phyloP scores from a whole-genome alignment of 2,113 vertebrate species.

The Etheostoma cragini region DNA sequence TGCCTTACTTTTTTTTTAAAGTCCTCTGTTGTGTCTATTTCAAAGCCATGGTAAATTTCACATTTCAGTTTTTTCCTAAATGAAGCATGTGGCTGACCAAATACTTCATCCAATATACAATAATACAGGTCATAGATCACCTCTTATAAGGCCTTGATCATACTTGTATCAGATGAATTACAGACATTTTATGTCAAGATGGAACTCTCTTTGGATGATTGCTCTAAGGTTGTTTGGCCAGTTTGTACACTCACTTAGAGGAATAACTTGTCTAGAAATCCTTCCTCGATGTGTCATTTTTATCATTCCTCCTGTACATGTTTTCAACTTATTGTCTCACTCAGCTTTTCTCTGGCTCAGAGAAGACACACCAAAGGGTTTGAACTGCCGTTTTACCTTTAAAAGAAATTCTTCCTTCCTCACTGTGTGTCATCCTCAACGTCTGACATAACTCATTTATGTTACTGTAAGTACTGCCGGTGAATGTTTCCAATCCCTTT shows the following conservation, averaged over 20 bases:
- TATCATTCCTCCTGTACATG: conserved; percentile 9
- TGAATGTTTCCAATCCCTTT: background rate
- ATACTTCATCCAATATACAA: background rate
- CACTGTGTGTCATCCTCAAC: conserved; percentile 8
- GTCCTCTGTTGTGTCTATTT: background rate
- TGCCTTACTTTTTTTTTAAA: background rate
- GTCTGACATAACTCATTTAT: conserved; percentile 36
- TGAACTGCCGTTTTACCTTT: conserved; percentile 48
- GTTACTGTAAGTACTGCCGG: conserved; percentile 3
- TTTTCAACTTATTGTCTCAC: conserved; percentile 36
- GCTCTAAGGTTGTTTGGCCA: background rate
- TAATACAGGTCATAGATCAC: conserved; percentile 9
- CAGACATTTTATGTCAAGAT: conserved; percentile 13
- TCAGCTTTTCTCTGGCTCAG: background rate
- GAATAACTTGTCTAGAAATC: conserved; percentile 27
- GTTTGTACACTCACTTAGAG: background rate
- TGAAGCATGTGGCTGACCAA: background rate
- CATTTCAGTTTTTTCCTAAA: background rate
- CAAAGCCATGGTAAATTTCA: background rate
- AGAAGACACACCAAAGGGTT: conserved; percentile 35
- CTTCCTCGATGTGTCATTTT: conserved; percentile 13
- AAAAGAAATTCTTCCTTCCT: conserved; percentile 65
- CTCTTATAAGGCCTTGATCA: conserved; percentile 25
- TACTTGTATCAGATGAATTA: conserved; percentile 50
- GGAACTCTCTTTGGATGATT: conserved; percentile 12